Conservation (phyloP, 1,140 invertebrate genomes). For the Psix sp. region DNA sequence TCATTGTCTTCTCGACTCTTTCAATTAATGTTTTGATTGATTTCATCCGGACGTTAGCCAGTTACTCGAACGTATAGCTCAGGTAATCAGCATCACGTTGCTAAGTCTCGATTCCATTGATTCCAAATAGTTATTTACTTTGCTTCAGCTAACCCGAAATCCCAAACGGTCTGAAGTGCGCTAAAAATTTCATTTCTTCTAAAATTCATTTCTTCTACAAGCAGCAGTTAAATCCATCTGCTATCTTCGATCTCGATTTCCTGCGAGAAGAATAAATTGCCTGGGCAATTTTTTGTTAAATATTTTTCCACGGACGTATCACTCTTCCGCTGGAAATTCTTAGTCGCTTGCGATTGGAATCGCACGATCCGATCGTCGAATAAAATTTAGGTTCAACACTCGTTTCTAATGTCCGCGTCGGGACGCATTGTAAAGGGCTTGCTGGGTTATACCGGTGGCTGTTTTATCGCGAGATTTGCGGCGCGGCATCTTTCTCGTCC, state of each 20-base stretch:
- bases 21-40: constrained; percentile 79
- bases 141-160: too few species aligned
- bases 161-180: too few species aligned
- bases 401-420: constrained; percentile 55
- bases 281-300: background rate
- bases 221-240: too few species aligned
- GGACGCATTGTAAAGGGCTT: constrained; percentile 52
- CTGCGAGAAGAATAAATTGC: background rate
- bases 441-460: constrained; percentile 64
- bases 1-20: constrained; percentile 76
- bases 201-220: too few species aligned
- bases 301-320: constrained; percentile 4
- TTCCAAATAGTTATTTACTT: constrained; percentile 4
- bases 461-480: constrained; percentile 78
- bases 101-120: constrained; percentile 37
- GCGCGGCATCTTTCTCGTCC: constrained; percentile 64
- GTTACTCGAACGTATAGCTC: constrained; percentile 46
- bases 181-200: too few species aligned
- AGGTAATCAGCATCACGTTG: constrained; percentile 29
- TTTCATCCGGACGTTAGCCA: constrained; percentile 66
- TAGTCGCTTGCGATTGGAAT: constrained; percentile 31
- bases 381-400: constrained; percentile 56
- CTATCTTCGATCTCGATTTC: background rate
- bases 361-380: constrained; percentile 42
- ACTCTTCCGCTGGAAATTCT: constrained; percentile 23